Evolutionary conservation across 2,113 vertebrate species (phyloP).

Genomic region (Ameiurus melas): DNA sequence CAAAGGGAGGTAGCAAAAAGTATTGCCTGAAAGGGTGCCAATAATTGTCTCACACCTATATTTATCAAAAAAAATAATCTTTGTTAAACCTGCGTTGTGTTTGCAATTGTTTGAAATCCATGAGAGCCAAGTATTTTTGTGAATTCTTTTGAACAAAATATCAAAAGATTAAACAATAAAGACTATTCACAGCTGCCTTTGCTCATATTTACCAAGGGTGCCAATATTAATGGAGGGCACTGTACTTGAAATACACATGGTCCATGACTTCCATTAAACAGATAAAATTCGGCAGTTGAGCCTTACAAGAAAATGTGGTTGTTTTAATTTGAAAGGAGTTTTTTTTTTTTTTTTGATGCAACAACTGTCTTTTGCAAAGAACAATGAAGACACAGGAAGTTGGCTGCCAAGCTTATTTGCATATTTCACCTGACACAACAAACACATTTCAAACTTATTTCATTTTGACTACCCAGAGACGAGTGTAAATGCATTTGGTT

Average conservation of each 20-base stretch:
- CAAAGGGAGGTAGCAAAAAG: no score
- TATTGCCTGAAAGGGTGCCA: no score
- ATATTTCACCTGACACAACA: not conserved
- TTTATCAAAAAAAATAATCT: no score
- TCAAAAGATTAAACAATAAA: no score
- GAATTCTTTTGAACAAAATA: no score
- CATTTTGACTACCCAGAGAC: not conserved
- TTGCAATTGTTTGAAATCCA: no score
- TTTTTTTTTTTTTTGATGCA: not conserved
- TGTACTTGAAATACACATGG: not conserved
- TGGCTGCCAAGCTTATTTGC: not conserved
- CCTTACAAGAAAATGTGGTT: not conserved
- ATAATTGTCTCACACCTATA: no score
- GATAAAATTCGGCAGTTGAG: not conserved
- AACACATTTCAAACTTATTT: not conserved
- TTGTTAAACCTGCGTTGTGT: no score
- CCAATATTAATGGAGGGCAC: no score
- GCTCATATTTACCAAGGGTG: no score
- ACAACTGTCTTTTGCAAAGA: not conserved
- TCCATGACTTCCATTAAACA: not conserved
- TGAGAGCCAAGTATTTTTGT: no score
- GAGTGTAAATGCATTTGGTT: not conserved
- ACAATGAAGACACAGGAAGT: slow-evolving; percentile 1
- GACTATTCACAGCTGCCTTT: no score
- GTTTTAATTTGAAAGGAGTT: not conserved